Evolutionary conservation across 1,140 invertebrate species (phyloP).

Genomic region (Zaprionus kolodkinae): DNA sequence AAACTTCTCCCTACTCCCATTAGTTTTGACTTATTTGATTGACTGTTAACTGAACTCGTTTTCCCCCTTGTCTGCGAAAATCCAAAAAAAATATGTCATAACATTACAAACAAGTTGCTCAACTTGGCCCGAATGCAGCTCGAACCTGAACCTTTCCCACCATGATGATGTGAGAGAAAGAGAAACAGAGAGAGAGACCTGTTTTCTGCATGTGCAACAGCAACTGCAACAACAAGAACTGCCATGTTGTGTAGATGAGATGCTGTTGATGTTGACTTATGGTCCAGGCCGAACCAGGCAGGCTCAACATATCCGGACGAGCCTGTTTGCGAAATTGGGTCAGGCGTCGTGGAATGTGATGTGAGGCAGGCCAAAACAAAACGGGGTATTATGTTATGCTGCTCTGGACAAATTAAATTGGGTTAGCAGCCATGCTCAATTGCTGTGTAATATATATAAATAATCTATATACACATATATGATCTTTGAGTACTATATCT

Average conservation of each 20-base stretch:
- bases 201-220: slow-evolving; percentile 45
- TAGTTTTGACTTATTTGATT: slow-evolving; percentile 10
- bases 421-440: not conserved
- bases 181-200: slow-evolving; percentile 52
- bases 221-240: slow-evolving; percentile 34
- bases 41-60: slow-evolving; percentile 30
- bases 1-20: not conserved
- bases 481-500: not conserved
- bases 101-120: slow-evolving; percentile 67
- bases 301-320: slow-evolving; percentile 49
- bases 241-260: slow-evolving; percentile 57
- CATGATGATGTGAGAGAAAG: slow-evolving; percentile 16
- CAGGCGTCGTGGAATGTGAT: slow-evolving; percentile 69
- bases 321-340: slow-evolving; percentile 76
- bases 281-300: slow-evolving; percentile 42
- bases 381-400: not conserved
- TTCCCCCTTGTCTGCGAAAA: slow-evolving; percentile 5
- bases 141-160: slow-evolving; percentile 77
- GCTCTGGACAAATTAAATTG: not conserved
- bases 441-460: not conserved
- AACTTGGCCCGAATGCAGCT: slow-evolving; percentile 38
- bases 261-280: slow-evolving; percentile 65
- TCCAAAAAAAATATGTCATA: slow-evolving; percentile 76
- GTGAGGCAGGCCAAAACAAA: slow-evolving; percentile 40
- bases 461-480: not conserved